These are phyloP conservation scores for Phoxinus phoxinus DNA, from an alignment of 2,113 vertebrate genomes.

Conservation along the genomic window DNA sequence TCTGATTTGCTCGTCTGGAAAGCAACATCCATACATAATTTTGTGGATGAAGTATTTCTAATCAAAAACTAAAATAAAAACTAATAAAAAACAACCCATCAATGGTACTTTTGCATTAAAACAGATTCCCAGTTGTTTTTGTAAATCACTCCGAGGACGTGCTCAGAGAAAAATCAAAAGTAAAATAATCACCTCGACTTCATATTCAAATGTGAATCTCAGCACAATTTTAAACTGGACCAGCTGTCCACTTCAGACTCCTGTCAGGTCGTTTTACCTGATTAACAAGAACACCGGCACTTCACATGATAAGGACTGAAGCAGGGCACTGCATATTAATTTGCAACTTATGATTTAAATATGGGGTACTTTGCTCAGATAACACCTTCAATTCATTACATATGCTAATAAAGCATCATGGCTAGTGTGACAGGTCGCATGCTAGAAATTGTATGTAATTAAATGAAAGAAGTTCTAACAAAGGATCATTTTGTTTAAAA, in stretches of 20 bases:
- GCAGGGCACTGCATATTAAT: conserved; percentile 34
- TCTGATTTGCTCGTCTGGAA: conserved; percentile 24
- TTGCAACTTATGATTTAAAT: conserved; percentile 40
- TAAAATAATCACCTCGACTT: conserved; percentile 8
- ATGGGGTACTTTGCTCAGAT: conserved; percentile 28
- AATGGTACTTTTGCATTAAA: background rate
- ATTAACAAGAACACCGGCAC: conserved; percentile 40
- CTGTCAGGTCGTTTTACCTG: conserved; percentile 30
- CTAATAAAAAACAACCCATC: background rate
- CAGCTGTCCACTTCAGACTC: conserved; percentile 49
- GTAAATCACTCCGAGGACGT: background rate
- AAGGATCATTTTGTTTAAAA: conserved; percentile 23
- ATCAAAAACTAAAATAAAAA: background rate
- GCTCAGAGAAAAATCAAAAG: background rate
- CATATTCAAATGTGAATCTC: conserved; percentile 46
- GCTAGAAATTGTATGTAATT: conserved; percentile 50
- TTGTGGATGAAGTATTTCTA: conserved; percentile 41
- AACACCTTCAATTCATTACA: conserved; percentile 41
- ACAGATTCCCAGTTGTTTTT: background rate
- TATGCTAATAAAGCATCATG: conserved; percentile 51
- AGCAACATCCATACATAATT: conserved; percentile 38
- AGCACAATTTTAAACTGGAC: conserved; percentile 28
- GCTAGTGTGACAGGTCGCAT: conserved; percentile 32
- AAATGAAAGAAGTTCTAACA: conserved; percentile 22
- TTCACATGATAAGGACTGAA: conserved; percentile 27